Base-by-base conservation (phyloP, 2,888 invertebrate genomes). In the Pantelozetes paolii region DNA sequence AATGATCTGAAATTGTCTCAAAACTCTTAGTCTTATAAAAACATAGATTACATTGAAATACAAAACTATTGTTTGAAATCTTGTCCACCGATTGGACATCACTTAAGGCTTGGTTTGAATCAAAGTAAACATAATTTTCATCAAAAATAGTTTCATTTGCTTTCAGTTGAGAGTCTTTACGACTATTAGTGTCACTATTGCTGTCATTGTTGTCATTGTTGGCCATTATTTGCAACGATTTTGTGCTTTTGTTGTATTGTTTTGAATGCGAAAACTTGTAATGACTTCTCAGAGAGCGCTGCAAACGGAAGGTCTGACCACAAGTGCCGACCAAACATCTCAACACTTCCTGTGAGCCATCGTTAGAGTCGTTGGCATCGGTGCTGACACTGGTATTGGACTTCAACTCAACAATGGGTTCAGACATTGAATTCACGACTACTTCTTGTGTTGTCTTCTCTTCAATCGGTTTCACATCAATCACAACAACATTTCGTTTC, bases 11-110 rank as follows among this genome's bases (percentile, higher is more conserved):
- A 15, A 64, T 64, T n/a, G 8, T 64, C 2, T n/a, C 62, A 18
- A 64, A 64, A 36, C 36, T 36, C 36, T 64, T 64, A 18, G 62
- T 64, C 32, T 36, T 64, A 18, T 36, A 64, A 36, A 2, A 20
- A 64, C 62, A 64, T 64, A 64, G 36, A 64, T 64, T 64, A 20
- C 62, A 64, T 3, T 64, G 36, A 64, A 36, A 64, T 36, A 20
- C 8, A 36, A 30, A 64, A 2, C 36, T 64, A 36, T 64, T 64
- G 6, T 2, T 18, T 1, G 23, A 64, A 36, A 36, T n/a, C 36
- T 36, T 64, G 36, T 64, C 36, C 20, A 64, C 36, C n/a, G 30
- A 59, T 1, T 30, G 18, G 30, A 30, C 36, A 36, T n/a, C 20
- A 3, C 11, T 28, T 57, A 1, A 15, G 1, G 45, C 45, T 15